Conservation (phyloP, 2,113 vertebrate genomes). For the Mola mola region DNA sequence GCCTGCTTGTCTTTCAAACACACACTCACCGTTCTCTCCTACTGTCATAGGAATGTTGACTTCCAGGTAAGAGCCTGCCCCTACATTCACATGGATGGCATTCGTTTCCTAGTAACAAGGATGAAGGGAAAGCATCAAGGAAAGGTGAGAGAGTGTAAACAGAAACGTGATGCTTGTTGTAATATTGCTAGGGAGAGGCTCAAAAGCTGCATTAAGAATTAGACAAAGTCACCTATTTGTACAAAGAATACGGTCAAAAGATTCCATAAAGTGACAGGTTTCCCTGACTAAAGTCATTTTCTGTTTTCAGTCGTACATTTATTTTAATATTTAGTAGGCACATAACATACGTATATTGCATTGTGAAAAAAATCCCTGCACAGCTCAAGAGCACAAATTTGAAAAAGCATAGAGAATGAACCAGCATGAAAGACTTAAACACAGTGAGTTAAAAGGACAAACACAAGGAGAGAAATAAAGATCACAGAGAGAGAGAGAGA, state of each 20-base stretch:
- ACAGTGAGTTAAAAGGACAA: conserved; percentile 32
- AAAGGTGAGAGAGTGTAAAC: conserved; percentile 7
- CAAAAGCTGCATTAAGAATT: conserved; percentile 6
- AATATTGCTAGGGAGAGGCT: conserved; percentile 14
- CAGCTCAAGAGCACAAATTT: conserved; percentile 32
- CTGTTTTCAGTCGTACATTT: conserved; percentile 21
- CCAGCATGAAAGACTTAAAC: conserved; percentile 44
- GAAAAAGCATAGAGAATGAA: conserved; percentile 67
- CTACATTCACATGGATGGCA: conserved; percentile 98
- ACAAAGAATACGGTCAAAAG: conserved; percentile 37
- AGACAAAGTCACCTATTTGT: conserved; percentile 16
- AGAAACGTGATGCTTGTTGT: conserved; percentile 21
- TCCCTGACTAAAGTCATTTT: conserved; percentile 11
- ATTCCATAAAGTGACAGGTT: conserved; percentile 6
- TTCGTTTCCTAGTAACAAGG: conserved; percentile 90
- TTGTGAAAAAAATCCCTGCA: conserved; percentile 35
- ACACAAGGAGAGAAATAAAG: conserved; percentile 13
- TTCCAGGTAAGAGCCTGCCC: conserved; percentile 98
- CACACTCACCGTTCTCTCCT: conserved; percentile 88
- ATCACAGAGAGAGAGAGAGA: conserved; percentile 9
- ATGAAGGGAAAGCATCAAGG: conserved; percentile 10
- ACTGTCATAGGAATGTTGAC: conserved; percentile 99
- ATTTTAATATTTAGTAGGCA: conserved; percentile 45
- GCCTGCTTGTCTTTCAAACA: background rate
- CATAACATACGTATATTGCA: conserved; percentile 31